Evolutionary conservation across 2,888 invertebrate genomes (phyloP).

Genomic region (Omphaloscelis lunosa): DNA sequence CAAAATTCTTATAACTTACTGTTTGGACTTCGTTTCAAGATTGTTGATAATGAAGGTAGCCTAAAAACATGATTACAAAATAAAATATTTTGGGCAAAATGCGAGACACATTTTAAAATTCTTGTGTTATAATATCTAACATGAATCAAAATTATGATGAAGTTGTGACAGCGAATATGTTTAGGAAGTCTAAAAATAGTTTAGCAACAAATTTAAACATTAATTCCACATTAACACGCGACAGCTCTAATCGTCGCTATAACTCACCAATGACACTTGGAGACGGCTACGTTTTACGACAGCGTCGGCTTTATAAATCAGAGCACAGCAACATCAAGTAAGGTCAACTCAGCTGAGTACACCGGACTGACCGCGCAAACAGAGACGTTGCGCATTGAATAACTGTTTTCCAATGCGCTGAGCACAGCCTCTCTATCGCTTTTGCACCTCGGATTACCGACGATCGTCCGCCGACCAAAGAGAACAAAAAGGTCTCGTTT

Average conservation of each 20-base stretch:
- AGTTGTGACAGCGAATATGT: slow-evolving; percentile 53
- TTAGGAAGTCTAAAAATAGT: slow-evolving; percentile 53
- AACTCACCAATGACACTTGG: slow-evolving; percentile 51
- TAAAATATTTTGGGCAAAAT: neutral
- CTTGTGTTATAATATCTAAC: slow-evolving; percentile 3
- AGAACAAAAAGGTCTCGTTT: slow-evolving; percentile 74
- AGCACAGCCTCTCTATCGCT: slow-evolving; percentile 76
- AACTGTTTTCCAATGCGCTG: slow-evolving; percentile 84
- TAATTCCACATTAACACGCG: slow-evolving; percentile 48
- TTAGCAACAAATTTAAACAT: slow-evolving; percentile 48
- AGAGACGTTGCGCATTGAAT: slow-evolving; percentile 76
- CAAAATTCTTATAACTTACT: slow-evolving; percentile 55
- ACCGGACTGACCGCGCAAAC: slow-evolving; percentile 75
- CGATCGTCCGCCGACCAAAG: slow-evolving; percentile 71
- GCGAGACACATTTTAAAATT: slow-evolving; percentile 23
- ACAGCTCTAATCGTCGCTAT: slow-evolving; percentile 57
- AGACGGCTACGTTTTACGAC: slow-evolving; percentile 53
- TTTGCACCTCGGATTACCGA: slow-evolving; percentile 82
- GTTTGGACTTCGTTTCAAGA: slow-evolving; percentile 38
- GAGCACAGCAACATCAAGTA: slow-evolving; percentile 48
- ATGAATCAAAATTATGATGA: slow-evolving; percentile 44
- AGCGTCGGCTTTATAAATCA: slow-evolving; percentile 60
- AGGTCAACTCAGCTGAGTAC: slow-evolving; percentile 67
- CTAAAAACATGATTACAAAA: slow-evolving; percentile 4
- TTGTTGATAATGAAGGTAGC: slow-evolving; percentile 18